Evolutionary conservation across 2,888 invertebrate genomes (phyloP), one percentile per base, ranked within the genome.

Genomic region (Actias luna): DNA sequence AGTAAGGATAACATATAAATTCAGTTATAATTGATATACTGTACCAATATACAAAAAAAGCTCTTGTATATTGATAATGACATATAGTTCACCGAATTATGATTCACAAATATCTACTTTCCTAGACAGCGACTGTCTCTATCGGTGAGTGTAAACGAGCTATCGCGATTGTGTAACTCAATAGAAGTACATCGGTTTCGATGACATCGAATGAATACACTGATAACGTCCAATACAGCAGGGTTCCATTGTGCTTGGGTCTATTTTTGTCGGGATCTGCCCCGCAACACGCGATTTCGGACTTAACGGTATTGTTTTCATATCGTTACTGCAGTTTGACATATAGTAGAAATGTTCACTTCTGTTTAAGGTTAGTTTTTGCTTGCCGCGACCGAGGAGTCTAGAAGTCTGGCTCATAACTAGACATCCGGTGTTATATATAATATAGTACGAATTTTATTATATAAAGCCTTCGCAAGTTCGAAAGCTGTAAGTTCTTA

Each of bases 161-260:
- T 59, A 29, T 25, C 50, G 58, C 61, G 52, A 61, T 64, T 64
- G 64, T 64, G 73, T 76, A 76, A 78, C 70, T 63, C 68, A 69
- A 65, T 66, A 64, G 64, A 65, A 64, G 59, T 55, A 64, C 65
- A 65, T 66, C 64, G 61, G 70, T 74, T 74, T 63, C 76, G 77
- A 78, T 76, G 80, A 79, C 76, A 75, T 73, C 71, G 67, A 57
- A 64, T 76, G 72, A 77, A 78, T 76, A 67, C 71, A 63, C 63
- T 67, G 72, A 70, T 76, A 73, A 69, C 74, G 69, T 71, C 67
- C 64, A 59, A 62, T 62, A 63, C 66, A 69, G 63, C 63, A 52
- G 59, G 58, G 25, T 29, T 60, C 66, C 62, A 64, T 70, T 72
- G 73, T 72, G 63, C 57, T 55, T 57, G 16, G 29, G 22, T 5